Evolutionary conservation across 2,797 vertebrate species (phyloP).

Genomic region (Trachops cirrhosus): DNA sequence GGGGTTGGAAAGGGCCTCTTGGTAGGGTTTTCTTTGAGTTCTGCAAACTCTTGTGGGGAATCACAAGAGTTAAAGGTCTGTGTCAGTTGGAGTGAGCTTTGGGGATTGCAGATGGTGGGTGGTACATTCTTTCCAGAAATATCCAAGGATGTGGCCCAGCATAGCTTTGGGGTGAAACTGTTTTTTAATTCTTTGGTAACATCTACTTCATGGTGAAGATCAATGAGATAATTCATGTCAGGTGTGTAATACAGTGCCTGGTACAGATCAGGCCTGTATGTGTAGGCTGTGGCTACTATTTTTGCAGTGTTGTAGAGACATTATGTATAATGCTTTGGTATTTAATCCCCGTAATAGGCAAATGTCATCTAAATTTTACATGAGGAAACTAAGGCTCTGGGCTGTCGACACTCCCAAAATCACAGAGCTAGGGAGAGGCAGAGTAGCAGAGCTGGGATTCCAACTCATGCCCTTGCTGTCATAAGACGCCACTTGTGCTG

Average conservation of each 20-base stretch:
- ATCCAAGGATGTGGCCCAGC: constrained; percentile 2
- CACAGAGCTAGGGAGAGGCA: background rate
- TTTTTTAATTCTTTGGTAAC: constrained; percentile 27
- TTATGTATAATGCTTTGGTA: background rate
- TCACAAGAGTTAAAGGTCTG: constrained; percentile 4
- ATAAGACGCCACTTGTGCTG: background rate
- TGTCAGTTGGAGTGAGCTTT: constrained; percentile 2
- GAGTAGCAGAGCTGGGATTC: background rate
- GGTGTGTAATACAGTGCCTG: background rate
- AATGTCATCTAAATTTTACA: background rate
- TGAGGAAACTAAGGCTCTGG: background rate
- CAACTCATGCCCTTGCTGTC: background rate
- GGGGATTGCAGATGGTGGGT: background rate
- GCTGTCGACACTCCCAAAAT: background rate
- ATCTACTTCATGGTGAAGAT: background rate
- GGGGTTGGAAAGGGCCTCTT: background rate
- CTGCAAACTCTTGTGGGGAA: background rate
- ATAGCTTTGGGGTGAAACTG: constrained; percentile 6
- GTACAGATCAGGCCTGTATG: background rate
- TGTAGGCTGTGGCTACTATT: background rate
- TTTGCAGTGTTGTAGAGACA: background rate
- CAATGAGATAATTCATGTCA: background rate
- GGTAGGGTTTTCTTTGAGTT: constrained; percentile 4
- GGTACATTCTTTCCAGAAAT: constrained; percentile 36
- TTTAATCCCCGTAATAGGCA: background rate